Evolutionary conservation across 2,888 invertebrate species (phyloP).

Genomic region (Polyommatus icarus): DNA sequence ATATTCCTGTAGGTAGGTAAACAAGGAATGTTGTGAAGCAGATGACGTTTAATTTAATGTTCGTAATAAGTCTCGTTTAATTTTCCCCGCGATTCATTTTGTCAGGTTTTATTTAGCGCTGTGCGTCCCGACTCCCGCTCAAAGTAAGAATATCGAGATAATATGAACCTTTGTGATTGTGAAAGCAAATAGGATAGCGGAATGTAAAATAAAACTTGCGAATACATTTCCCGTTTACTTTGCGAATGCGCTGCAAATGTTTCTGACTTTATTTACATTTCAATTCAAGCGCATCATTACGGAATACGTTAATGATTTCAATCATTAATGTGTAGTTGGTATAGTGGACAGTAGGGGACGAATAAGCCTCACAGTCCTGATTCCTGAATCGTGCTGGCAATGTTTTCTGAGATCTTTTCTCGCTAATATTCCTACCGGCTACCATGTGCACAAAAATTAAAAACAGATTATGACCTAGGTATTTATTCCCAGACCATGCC

Average conservation of each 20-base stretch:
- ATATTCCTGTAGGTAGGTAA: not conserved
- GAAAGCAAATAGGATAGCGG: constrained; percentile 22
- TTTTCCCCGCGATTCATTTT: constrained; percentile 31
- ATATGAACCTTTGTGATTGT: constrained; percentile 34
- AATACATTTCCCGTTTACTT: constrained; percentile 21
- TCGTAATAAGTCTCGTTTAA: constrained; percentile 9
- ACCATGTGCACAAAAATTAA: too few species aligned
- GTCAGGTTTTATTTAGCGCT: constrained; percentile 35
- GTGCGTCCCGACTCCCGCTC: constrained; percentile 24
- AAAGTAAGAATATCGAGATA: constrained; percentile 36
- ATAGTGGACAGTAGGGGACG: too few species aligned
- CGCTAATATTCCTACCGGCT: too few species aligned
- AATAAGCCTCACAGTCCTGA: too few species aligned
- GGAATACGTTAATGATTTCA: too few species aligned
- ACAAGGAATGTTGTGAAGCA: not conserved
- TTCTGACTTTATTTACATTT: too few species aligned
- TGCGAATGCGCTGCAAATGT: not conserved
- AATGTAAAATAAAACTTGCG: not conserved
- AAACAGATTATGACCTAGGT: too few species aligned
- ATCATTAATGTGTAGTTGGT: too few species aligned
- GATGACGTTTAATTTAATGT: constrained; percentile 4
- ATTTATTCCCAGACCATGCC: too few species aligned
- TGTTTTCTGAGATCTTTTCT: too few species aligned
- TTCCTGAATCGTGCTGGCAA: too few species aligned
- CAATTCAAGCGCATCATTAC: too few species aligned